Evolutionary conservation across 2,113 vertebrate genomes (phyloP), one percentile per base, ranked within the genome.

Genomic region (Isurus oxyrinchus): DNA sequence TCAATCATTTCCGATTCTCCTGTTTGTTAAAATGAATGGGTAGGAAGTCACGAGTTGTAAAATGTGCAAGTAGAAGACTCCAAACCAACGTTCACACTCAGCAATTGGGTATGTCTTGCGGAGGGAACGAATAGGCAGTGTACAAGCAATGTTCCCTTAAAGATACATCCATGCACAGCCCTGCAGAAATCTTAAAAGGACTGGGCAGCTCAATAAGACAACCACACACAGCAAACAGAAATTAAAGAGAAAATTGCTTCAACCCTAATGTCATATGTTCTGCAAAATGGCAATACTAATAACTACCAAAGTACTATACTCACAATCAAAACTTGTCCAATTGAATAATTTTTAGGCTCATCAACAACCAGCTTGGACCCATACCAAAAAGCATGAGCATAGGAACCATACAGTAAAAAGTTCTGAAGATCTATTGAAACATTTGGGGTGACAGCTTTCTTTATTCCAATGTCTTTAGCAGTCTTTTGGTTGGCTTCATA

Each of bases 331-430:
- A 98, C 98, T 96, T 25, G 55, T 96, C 98, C 98, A 16, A 99
- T 98, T 53, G 97, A 40, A 96, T 99, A 99, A 72, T 97, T 97
- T 0, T 94, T 21, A 4, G 97, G 96, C 55, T 99, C 97, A 49
- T 99, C 98, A 95, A 97, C 97, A 31, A 97, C 97, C 25, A 98
- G 97, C 49, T 98, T 98, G 49, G 98, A 98, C 96, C 98, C 98
- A 1, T 99, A 99, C 98, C 98, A 99, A 97, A 99, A 98, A 0
- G 97, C 98, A 97, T 99, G 97, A 0, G 98, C 98, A 67, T 98
- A 98, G 0, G 98, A 98, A 59, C 97, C 98, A 97, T 98, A 98
- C 49, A 98, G 97, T 3, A 98, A 40, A 76, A 98, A 98, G 72
- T 98, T 97, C 25, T 98, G 97, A 14, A 98, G 67, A 31, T 98